Evolutionary conservation across 2,888 invertebrate genomes (phyloP).

Genomic region (Tachystola acroxantha): DNA sequence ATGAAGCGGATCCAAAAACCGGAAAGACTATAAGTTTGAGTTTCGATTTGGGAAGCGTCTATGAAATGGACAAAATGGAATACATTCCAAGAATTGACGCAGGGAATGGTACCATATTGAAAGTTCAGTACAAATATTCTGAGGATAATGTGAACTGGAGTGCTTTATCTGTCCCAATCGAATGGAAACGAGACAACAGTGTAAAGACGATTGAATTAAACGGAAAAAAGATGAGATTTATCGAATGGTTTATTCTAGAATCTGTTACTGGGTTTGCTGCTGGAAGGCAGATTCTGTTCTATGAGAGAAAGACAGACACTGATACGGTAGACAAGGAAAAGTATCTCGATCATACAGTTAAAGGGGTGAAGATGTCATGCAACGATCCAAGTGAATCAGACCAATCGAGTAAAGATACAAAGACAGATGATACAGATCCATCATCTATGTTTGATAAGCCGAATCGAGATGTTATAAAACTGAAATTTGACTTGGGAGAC

Average conservation of each 20-base stretch:
- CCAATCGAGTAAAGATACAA: conserved; percentile 26
- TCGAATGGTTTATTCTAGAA: conserved; percentile 8
- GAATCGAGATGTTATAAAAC: conserved; percentile 15
- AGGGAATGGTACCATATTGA: conserved; percentile 18
- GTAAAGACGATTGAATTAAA: conserved; percentile 9
- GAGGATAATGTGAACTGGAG: conserved; percentile 14
- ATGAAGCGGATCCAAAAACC: conserved; percentile 23
- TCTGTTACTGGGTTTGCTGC: conserved; percentile 11
- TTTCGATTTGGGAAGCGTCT: conserved; percentile 36
- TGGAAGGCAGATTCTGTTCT: conserved; percentile 12
- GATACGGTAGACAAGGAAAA: background rate
- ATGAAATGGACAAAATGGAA: conserved; percentile 22
- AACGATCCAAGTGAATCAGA: conserved; percentile 28
- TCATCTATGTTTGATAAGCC: conserved; percentile 27
- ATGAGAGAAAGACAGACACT: conserved; percentile 15
- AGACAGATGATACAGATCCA: conserved; percentile 11
- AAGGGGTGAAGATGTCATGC: conserved; percentile 25
- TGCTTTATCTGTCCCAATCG: conserved; percentile 7
- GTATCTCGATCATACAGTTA: background rate
- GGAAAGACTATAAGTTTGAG: conserved; percentile 31
- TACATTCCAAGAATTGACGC: conserved; percentile 17
- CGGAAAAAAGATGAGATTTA: conserved; percentile 8
- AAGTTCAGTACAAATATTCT: conserved; percentile 14
- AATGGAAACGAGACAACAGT: conserved; percentile 11
- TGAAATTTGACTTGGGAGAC: conserved; percentile 28